A percentile compares a stretch with the other conserved stretches of the same genome.
Conservation (phyloP, 92 coral and sea anemone species). For the Zoanthus solanderi region DNA sequence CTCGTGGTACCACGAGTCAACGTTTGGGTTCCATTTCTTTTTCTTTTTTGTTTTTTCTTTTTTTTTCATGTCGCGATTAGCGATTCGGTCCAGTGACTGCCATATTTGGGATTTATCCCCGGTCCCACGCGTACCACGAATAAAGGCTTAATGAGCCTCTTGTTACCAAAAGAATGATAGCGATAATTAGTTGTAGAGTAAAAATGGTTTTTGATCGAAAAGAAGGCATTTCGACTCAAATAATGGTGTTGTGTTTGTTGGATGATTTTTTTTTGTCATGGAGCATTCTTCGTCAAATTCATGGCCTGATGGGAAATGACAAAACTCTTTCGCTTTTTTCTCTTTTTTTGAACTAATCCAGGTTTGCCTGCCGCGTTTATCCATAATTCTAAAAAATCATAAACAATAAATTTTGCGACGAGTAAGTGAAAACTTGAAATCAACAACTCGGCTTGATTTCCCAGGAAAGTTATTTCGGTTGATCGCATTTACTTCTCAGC, state of each 20-base stretch:
- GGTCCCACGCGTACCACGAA: no score
- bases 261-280: conserved; percentile 8
- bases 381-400: conserved; percentile 7
- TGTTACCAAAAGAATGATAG: neutral
- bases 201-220: conserved; percentile 14
- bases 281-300: conserved; percentile 13
- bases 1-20: neutral
- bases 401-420: conserved; percentile 6
- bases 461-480: neutral
- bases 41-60: no score
- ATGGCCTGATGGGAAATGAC: conserved; percentile 14
- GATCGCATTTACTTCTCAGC: no score
- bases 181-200: conserved; percentile 19
- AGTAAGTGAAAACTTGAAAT: conserved; percentile 7
- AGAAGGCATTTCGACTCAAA: conserved; percentile 8
- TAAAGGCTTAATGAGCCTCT: no score
- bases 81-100: no score
- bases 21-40: no score
- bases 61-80: no score
- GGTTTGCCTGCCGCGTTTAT: neutral
- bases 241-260: conserved; percentile 24
- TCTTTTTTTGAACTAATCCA: neutral
- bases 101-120: no score
- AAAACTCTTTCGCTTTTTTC: conserved; percentile 5
- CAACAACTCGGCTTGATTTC: conserved; percentile 1